Base-by-base conservation (phyloP, 1,140 invertebrate genomes). In the Ganaspis sp. region DNA sequence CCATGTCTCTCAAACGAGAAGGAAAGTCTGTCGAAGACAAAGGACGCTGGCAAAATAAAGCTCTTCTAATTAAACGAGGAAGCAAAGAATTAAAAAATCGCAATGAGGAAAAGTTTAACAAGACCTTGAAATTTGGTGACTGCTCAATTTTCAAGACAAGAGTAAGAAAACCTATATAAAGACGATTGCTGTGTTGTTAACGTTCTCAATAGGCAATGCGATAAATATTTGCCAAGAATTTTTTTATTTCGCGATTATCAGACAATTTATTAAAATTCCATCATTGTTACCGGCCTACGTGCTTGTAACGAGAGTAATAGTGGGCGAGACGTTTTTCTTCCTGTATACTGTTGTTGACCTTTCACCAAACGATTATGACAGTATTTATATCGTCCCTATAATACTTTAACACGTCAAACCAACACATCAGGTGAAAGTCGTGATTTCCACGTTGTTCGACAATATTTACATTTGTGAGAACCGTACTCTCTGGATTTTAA, bases 21-120 rank as follows among this genome's bases (percentile, higher is more conserved):
- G 80, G 72, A 83, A 82, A 84, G 81, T 87, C 77, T 71, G 76
- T 74, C 72, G 82, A 49, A 85, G 80, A 87, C 83, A 88, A 88
- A 87, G 82, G 82, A 37, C 70, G 79, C 76, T 71, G 83, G 79
- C 72, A 80, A 83, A 86, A 87, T 87, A 88, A 89, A 88, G 85
- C 80, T 77, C 79, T 85, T 83, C 82, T 90, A 90, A 91, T 91
- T 90, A 88, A 88, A 88, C 83, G 85, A 84, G 81, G 75, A 83
- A 75, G 69, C 11, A 74, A 75, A 70, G 54, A 26, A 15, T 11
- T 45, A 6, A 72, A 80, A 76, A 53, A 78, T 80, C 75, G 54
- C 19, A 54, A 45, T 23, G 73, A 49, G 29, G 26, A 3, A 70
- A 54, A 54, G 49, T 64, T 64, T 29, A 64, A 29, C 11, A 64